These are phyloP conservation scores for Papilio aristodemus DNA, from an alignment of 1,140 invertebrate species.

Conservation along the genomic window DNA sequence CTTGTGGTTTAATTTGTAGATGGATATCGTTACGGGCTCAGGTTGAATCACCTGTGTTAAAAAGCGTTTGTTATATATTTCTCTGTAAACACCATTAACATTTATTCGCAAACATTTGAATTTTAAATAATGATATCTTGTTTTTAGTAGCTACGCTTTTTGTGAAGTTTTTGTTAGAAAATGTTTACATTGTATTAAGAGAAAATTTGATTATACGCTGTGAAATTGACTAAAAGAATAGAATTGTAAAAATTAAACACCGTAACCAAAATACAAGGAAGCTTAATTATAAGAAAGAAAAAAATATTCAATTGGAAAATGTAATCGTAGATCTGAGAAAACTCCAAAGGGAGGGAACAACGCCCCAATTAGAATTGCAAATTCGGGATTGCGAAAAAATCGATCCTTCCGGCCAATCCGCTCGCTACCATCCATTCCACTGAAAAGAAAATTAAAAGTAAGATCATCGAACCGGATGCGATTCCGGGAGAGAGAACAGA, in stretches of 20 bases:
- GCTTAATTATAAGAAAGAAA: slow-evolving; percentile 8
- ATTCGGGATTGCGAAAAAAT: slow-evolving; percentile 59
- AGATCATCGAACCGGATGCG: slow-evolving; percentile 41
- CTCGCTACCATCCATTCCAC: slow-evolving; percentile 49
- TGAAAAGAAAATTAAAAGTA: slow-evolving; percentile 57
- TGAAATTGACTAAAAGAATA: neutral
- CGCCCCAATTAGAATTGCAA: slow-evolving; percentile 59
- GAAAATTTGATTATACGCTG: neutral
- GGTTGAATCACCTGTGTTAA: slow-evolving; percentile 13
- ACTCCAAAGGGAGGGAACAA: slow-evolving; percentile 41
- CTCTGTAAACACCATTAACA: too few species aligned
- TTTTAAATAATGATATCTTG: too few species aligned
- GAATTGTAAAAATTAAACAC: neutral
- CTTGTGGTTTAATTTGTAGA: slow-evolving; percentile 29
- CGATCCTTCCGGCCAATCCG: slow-evolving; percentile 68
- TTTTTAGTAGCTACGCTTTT: too few species aligned
- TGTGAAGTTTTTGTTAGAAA: too few species aligned
- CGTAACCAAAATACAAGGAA: neutral
- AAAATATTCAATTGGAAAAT: slow-evolving; percentile 37
- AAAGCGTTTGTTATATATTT: too few species aligned
- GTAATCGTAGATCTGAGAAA: slow-evolving; percentile 43
- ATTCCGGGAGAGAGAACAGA: slow-evolving; percentile 44
- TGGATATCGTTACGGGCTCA: neutral
- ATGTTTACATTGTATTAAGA: too few species aligned
- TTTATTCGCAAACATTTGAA: too few species aligned